Conservation (phyloP, 2,797 vertebrate species). For the Tinamus major region DNA sequence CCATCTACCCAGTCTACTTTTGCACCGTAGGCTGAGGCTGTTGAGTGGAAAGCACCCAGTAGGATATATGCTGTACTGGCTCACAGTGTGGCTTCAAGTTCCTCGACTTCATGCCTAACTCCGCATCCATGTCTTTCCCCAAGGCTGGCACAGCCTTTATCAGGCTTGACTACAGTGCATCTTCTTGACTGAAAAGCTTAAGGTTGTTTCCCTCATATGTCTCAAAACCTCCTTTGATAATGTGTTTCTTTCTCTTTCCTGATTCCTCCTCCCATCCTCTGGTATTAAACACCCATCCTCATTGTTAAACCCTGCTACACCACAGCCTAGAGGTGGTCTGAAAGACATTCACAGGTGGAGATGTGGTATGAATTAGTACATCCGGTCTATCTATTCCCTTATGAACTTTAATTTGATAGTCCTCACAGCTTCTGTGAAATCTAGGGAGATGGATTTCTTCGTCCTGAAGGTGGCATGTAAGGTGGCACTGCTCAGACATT, state of each 20-base stretch:
- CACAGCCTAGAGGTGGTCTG: neutral
- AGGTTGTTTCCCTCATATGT: neutral
- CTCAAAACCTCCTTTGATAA: neutral
- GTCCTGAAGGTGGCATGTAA: neutral
- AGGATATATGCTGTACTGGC: no score
- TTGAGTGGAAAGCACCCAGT: no score
- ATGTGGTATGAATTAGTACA: neutral
- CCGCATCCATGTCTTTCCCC: neutral
- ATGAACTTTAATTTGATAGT: accelerated
- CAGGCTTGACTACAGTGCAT: neutral
- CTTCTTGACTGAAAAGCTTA: neutral
- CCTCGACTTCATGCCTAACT: neutral
- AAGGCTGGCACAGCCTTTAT: neutral
- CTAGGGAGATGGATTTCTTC: neutral
- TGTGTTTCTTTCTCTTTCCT: neutral
- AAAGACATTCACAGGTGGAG: neutral
- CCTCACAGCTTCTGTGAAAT: neutral
- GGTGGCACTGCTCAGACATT: neutral
- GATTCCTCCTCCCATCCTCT: neutral
- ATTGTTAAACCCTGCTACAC: neutral
- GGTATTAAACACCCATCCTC: neutral
- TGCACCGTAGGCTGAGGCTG: neutral
- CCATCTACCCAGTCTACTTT: neutral
- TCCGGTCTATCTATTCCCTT: neutral
- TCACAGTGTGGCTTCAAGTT: neutral